Conservation (phyloP, 35 echinoderm and acorn worm species). For the Anneissia japonica region DNA sequence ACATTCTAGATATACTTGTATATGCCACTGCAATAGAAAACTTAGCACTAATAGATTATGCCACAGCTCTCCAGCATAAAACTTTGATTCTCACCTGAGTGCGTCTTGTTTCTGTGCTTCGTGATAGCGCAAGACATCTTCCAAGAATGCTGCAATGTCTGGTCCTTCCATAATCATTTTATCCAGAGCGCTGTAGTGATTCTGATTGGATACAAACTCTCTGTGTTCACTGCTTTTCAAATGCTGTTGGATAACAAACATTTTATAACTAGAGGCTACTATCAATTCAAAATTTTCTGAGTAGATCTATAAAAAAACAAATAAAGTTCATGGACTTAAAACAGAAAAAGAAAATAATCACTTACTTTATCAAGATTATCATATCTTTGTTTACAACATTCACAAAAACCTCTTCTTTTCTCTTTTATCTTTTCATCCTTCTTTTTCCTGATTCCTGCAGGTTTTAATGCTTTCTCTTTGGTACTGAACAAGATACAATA, state of each 20-base stretch:
- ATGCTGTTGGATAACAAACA: constrained; percentile 52
- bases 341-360: background rate
- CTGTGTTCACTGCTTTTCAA: constrained; percentile 51
- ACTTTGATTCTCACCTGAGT: background rate
- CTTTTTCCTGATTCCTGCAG: background rate
- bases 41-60: too few species aligned
- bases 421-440: constrained; percentile 6
- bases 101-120: background rate
- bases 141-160: constrained; percentile 75
- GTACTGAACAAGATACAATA: background rate
- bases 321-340: background rate
- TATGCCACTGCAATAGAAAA: too few species aligned
- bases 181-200: constrained; percentile 74
- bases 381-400: constrained; percentile 75
- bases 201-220: constrained; percentile 59
- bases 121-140: constrained; percentile 69
- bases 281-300: background rate
- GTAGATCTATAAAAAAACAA: background rate
- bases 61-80: too few species aligned
- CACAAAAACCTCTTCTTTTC: constrained; percentile 77
- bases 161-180: constrained; percentile 85
- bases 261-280: background rate
- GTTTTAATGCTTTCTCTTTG: background rate
- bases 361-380: constrained; percentile 74
- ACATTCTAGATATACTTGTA: too few species aligned